A percentile compares a stretch with the other conserved stretches of the same genome.
These are phyloP conservation scores for Pelmatolapia mariae DNA, from an alignment of 2,113 vertebrate species.

Conservation along the genomic window DNA sequence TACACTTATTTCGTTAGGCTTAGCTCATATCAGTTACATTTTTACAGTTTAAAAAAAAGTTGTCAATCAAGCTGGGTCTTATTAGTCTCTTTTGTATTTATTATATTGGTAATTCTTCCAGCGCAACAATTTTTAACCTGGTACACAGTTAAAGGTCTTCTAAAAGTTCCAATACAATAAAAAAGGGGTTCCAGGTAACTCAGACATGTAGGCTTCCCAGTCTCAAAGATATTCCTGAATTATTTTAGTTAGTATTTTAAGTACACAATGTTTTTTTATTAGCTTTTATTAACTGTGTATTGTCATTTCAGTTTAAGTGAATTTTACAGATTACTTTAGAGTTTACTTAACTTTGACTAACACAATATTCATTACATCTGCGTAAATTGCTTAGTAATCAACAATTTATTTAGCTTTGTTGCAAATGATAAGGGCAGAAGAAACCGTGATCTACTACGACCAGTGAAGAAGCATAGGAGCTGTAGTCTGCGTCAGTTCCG, in stretches of 20 bases:
- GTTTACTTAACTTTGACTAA: not conserved
- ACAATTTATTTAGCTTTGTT: not conserved
- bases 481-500: conserved; percentile 36
- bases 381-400: not conserved
- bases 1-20: not conserved
- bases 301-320: not conserved
- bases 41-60: not conserved
- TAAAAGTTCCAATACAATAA: not conserved
- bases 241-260: not conserved
- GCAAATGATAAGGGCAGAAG: not conserved
- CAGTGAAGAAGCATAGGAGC: not conserved
- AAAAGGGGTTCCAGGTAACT: not conserved
- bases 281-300: not conserved
- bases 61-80: not conserved
- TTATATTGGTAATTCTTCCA: not conserved
- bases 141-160: not conserved
- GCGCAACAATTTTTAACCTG: not conserved
- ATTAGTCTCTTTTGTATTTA: not conserved
- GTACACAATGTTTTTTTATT: not conserved
- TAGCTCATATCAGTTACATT: not conserved
- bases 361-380: not conserved
- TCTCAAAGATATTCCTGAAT: not conserved
- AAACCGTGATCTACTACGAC: not conserved
- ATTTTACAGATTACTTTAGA: not conserved
- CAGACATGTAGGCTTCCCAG: not conserved